A percentile compares a stretch with the other conserved stretches of the same genome.
Conservation (phyloP, 2,888 invertebrate genomes). For the Sinotaia quadrata region DNA sequence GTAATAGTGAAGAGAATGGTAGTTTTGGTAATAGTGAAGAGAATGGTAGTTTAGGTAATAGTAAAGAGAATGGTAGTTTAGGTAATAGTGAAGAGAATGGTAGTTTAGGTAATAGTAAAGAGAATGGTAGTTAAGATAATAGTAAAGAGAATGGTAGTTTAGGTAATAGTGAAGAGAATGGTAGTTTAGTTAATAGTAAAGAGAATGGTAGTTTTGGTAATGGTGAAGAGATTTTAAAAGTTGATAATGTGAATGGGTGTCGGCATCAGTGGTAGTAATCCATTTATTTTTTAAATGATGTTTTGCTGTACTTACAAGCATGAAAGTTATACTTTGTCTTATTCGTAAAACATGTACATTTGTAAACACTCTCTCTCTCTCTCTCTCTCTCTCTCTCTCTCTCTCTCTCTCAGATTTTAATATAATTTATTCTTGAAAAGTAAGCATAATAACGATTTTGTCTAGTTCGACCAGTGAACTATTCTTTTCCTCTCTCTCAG, state of each 20-base stretch:
- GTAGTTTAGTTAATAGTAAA: background rate
- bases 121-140: background rate
- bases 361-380: background rate
- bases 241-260: no score
- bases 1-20: no score
- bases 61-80: background rate
- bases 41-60: background rate
- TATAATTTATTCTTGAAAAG: background rate
- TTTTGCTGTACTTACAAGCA: no score
- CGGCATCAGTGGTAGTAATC: no score
- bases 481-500: background rate
- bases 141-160: background rate
- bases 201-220: background rate
- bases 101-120: background rate
- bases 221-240: background rate
- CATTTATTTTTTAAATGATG: no score
- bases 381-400: background rate
- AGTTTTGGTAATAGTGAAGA: background rate
- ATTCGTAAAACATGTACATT: no score
- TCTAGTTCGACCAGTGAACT: conserved; percentile 6
- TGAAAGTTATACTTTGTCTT: no score
- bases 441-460: conserved; percentile 22
- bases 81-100: background rate
- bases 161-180: background rate
- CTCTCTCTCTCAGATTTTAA: background rate